phyloP scores from a whole-genome alignment of 2,888 invertebrate genomes.

The Microdon myrmicae region DNA sequence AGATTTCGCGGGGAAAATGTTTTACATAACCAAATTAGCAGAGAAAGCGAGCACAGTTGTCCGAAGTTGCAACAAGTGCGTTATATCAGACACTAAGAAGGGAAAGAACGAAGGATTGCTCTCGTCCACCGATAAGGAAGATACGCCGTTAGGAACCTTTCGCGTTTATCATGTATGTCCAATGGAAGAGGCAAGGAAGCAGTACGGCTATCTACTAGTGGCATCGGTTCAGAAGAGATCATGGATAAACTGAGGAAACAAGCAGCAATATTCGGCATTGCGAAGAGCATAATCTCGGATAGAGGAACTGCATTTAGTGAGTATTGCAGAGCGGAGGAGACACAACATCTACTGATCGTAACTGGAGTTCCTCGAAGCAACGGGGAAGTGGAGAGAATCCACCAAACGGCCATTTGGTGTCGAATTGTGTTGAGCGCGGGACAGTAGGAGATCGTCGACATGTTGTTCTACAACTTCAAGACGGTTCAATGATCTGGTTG shows the following conservation, averaged over 20 bases:
- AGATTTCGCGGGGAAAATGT: conserved; percentile 54
- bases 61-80: conserved; percentile 5
- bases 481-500: too few species aligned
- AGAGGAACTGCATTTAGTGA: conserved; percentile 61
- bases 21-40: conserved; percentile 50
- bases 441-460: too few species aligned
- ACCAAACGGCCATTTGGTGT: too few species aligned
- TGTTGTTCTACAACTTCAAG: too few species aligned
- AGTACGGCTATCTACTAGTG: conserved; percentile 58
- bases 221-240: too few species aligned
- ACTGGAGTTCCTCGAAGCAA: too few species aligned
- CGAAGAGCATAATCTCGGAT: conserved; percentile 58
- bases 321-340: too few species aligned
- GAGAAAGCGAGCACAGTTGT: background rate
- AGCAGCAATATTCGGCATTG: conserved; percentile 21
- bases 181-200: conserved; percentile 52
- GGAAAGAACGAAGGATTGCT: conserved; percentile 14
- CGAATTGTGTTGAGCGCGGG: too few species aligned
- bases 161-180: conserved; percentile 21
- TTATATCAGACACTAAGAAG: conserved; percentile 2
- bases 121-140: conserved; percentile 20
- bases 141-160: conserved; percentile 10
- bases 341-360: too few species aligned
- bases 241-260: conserved; percentile 54
- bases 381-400: too few species aligned